Percentiles rank a stretch among this genome's conserved stretches.
These are phyloP conservation scores for Chrysomela aeneicollis DNA, from an alignment of 2,888 invertebrate genomes.

Conservation along the genomic window DNA sequence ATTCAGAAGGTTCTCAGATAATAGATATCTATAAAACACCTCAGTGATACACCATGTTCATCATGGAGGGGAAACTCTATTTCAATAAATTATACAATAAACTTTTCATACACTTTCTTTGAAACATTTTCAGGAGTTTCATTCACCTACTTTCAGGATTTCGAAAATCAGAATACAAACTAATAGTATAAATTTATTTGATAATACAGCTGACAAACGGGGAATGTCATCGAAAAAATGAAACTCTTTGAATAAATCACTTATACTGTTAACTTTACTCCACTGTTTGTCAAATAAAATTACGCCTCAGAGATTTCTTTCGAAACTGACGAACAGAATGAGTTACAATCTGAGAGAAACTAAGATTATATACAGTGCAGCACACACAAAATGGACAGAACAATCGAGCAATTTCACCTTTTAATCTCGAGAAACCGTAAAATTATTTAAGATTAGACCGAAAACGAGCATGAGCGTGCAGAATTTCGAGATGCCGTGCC, in stretches of 20 bases:
- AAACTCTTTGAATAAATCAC: constrained; percentile 39
- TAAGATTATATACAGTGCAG: constrained; percentile 36
- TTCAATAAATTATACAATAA: no score
- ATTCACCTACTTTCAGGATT: neutral
- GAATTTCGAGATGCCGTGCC: neutral
- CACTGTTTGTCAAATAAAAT: constrained; percentile 53
- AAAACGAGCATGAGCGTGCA: constrained; percentile 2
- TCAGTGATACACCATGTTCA: no score
- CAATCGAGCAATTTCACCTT: constrained; percentile 6
- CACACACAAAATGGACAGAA: constrained; percentile 21
- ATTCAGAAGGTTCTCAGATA: no score
- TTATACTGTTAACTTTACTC: constrained; percentile 41
- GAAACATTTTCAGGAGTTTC: no score
- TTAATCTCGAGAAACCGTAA: constrained; percentile 19
- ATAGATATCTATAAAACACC: no score
- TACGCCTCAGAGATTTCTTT: constrained; percentile 36
- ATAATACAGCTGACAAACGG: constrained; percentile 61
- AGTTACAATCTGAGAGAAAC: constrained; percentile 40
- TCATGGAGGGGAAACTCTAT: no score
- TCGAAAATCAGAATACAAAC: constrained; percentile 16
- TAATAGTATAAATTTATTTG: constrained; percentile 60
- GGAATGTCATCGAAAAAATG: constrained; percentile 58
- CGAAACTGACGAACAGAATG: constrained; percentile 27
- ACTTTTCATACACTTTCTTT: no score
- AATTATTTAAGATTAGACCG: constrained; percentile 11